Conservation (phyloP, 2,113 vertebrate genomes). For the Antechinus flavipes region DNA sequence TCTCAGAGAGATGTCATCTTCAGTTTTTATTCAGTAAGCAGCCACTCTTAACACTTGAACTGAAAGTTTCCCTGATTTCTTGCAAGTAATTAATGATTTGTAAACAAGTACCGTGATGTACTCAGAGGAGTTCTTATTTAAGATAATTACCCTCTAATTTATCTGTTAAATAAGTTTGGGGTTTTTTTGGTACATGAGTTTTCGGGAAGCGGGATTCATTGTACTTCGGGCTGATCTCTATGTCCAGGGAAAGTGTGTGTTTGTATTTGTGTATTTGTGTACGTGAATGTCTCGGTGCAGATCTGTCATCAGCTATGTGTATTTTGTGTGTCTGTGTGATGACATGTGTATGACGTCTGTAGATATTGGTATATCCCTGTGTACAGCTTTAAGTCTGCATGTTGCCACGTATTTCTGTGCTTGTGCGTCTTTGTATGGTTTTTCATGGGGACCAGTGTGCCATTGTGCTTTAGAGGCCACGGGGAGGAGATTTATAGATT, state of each 20-base stretch:
- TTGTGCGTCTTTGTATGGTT: constrained; percentile 31
- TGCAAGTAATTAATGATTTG: constrained; percentile 34
- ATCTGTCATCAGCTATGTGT: constrained; percentile 24
- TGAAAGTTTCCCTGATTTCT: neutral
- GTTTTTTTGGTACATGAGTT: constrained; percentile 37
- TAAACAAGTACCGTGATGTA: constrained; percentile 49
- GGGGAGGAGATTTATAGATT: neutral
- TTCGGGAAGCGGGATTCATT: constrained; percentile 44
- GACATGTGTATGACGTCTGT: constrained; percentile 51
- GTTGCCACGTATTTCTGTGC: constrained; percentile 27
- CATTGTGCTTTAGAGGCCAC: neutral
- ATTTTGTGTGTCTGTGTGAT: constrained; percentile 19
- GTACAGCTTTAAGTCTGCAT: constrained; percentile 50
- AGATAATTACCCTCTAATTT: constrained; percentile 19
- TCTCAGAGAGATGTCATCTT: constrained; percentile 43
- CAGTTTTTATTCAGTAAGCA: constrained; percentile 50
- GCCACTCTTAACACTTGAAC: constrained; percentile 53
- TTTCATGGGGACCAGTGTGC: neutral
- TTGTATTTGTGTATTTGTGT: neutral
- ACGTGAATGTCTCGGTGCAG: neutral
- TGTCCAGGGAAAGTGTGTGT: neutral
- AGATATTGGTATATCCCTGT: constrained; percentile 10
- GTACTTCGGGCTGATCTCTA: constrained; percentile 55
- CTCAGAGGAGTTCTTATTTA: constrained; percentile 43
- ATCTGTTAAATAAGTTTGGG: constrained; percentile 52